Percentiles rank a stretch among this genome's conserved stretches.
phyloP scores from a whole-genome alignment of 1,140 invertebrate species.

The Drosophila watanabei region DNA sequence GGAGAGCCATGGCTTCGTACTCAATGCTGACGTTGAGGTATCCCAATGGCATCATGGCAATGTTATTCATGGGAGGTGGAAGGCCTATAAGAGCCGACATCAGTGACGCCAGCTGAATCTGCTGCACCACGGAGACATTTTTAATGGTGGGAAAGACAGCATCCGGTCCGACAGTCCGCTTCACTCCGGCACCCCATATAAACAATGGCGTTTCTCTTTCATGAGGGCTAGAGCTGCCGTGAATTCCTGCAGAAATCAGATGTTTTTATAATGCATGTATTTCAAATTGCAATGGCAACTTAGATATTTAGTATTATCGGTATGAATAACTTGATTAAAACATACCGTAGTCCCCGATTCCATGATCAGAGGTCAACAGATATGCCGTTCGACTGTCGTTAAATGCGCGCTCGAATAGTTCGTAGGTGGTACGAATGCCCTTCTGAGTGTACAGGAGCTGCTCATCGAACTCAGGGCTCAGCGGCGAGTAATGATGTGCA shows the following conservation, averaged over 20 bases:
- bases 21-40: conserved; percentile 29
- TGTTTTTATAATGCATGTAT: too few relatives aligned
- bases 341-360: conserved; percentile 97
- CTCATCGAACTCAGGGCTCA: conserved; percentile 93
- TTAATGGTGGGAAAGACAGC: not conserved
- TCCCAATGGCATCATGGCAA: conserved; percentile 14
- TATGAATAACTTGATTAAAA: not conserved
- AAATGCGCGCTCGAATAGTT: conserved; percentile 91
- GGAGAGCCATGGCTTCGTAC: conserved; percentile 87
- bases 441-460: conserved; percentile 93
- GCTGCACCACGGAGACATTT: not conserved
- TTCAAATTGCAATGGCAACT: too few relatives aligned
- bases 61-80: conserved; percentile 30
- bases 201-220: conserved; percentile 16
- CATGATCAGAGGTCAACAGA: conserved; percentile 98
- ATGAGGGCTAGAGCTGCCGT: conserved; percentile 88
- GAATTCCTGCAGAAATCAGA: conserved; percentile 87
- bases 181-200: conserved; percentile 33
- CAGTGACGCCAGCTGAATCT: conserved; percentile 26
- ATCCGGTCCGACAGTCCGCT: not conserved
- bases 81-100: conserved; percentile 78
- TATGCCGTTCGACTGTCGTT: conserved; percentile 93
- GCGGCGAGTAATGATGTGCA: conserved; percentile 88
- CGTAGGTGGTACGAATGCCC: conserved; percentile 90
- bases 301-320: too few relatives aligned